Percentiles rank a stretch among this genome's conserved stretches.
Conservation (phyloP, 2,797 vertebrate genomes). For the Sciaenops ocellatus region DNA sequence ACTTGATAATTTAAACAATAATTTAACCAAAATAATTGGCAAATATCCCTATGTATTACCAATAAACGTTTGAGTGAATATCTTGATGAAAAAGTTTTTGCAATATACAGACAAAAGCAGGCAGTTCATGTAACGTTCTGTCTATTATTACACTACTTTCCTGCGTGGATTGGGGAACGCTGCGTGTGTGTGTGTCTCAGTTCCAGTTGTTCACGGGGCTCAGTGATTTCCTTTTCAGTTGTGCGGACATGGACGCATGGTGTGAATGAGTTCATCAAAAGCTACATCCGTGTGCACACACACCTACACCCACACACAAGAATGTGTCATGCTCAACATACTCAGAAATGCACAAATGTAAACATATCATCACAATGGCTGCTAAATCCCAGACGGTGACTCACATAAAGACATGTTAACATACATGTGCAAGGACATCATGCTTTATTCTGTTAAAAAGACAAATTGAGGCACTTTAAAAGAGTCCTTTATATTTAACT, state of each 20-base stretch:
- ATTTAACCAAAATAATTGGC: neutral
- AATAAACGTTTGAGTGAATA: neutral
- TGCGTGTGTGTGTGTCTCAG: conserved; percentile 1
- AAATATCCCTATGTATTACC: neutral
- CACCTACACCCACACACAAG: conserved; percentile 2
- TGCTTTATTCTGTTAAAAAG: too few species aligned
- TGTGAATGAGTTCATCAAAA: conserved; percentile 40
- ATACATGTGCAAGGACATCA: neutral
- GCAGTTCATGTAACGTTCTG: conserved; percentile 32
- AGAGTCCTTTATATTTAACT: neutral
- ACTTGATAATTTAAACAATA: neutral
- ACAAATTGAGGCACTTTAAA: neutral
- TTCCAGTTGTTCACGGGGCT: conserved; percentile 37
- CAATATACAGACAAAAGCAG: conserved; percentile 18
- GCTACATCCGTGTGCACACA: neutral
- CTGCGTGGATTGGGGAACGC: conserved; percentile 7
- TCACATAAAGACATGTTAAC: neutral
- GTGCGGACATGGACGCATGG: conserved; percentile 18
- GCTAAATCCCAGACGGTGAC: neutral
- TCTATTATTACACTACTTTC: conserved; percentile 55
- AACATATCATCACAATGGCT: neutral
- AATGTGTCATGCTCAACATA: neutral
- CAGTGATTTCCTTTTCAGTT: conserved; percentile 51
- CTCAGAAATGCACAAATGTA: neutral
- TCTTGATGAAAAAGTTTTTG: neutral